Evolutionary conservation across 2,888 invertebrate genomes (phyloP).

Genomic region (Cryptops parisi): DNA sequence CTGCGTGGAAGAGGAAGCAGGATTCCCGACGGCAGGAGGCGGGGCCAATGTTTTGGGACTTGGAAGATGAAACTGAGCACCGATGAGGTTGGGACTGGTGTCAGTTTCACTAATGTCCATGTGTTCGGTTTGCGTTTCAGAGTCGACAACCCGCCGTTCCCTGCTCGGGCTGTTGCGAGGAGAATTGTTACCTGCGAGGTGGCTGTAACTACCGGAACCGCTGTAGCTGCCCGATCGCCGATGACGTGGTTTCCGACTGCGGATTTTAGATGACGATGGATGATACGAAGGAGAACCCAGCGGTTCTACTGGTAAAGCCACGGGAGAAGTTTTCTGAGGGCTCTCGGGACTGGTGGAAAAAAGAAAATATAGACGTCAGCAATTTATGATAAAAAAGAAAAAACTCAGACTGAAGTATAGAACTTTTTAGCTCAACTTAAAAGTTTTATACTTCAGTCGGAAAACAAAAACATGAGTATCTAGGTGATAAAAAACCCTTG

Average conservation of each 20-base stretch:
- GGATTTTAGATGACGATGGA: conserved; percentile 20
- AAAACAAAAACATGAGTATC: too few relatives aligned
- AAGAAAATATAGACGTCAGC: not conserved
- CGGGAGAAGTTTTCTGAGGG: conserved; percentile 13
- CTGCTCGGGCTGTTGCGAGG: conserved; percentile 16
- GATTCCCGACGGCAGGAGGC: not conserved
- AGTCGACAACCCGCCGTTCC: conserved; percentile 34
- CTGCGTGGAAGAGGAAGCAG: not conserved
- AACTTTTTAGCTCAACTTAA: too few relatives aligned
- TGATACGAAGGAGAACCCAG: conserved; percentile 20
- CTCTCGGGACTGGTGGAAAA: conserved; percentile 16
- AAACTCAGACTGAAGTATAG: too few relatives aligned
- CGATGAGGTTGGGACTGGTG: conserved; percentile 37
- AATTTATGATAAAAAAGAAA: too few relatives aligned
- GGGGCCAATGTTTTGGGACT: conserved; percentile 2
- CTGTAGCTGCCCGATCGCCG: conserved; percentile 29
- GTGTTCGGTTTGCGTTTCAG: conserved; percentile 50
- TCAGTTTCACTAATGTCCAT: conserved; percentile 48
- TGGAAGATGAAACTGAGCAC: conserved; percentile 11
- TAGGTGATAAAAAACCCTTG: too few relatives aligned
- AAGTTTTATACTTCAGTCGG: too few relatives aligned
- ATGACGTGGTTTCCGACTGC: conserved; percentile 29
- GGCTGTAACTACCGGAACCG: conserved; percentile 20
- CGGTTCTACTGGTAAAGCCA: conserved; percentile 20
- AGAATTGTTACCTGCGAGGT: conserved; percentile 15